phyloP scores from a whole-genome alignment of 1,140 invertebrate species.

The Drosophila ogumai region DNA sequence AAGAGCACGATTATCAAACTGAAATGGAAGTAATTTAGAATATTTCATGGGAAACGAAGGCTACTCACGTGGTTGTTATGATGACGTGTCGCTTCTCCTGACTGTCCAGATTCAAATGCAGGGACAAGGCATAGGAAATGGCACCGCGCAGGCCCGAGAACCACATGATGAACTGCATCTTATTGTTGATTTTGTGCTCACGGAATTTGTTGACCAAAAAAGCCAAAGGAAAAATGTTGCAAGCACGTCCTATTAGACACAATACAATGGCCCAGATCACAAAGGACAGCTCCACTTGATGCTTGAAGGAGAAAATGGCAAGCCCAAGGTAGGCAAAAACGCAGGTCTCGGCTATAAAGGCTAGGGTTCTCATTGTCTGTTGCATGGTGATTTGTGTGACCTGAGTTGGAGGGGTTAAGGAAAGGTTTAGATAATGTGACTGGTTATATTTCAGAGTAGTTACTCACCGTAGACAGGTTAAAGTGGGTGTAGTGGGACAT shows the following conservation, averaged over 20 bases:
- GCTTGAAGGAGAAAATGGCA: constrained; percentile 98
- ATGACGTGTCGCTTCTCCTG: constrained; percentile 97
- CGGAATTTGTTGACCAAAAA: constrained; percentile 97
- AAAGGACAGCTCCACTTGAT: constrained; percentile 91
- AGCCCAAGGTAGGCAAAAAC: constrained; percentile 99
- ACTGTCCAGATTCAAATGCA: constrained; percentile 96
- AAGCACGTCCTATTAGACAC: constrained; percentile 96
- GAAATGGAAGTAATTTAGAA: not conserved
- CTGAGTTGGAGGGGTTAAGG: not conserved
- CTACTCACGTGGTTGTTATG: constrained; percentile 94
- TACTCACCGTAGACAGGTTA: constrained; percentile 93
- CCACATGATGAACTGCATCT: constrained; percentile 99
- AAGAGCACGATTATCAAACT: constrained; percentile 97
- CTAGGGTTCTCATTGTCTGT: constrained; percentile 98
- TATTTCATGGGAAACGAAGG: too few relatives aligned
- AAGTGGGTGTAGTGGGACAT: constrained; percentile 99
- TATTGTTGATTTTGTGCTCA: constrained; percentile 98
- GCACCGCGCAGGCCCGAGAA: constrained; percentile 98
- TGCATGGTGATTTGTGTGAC: constrained; percentile 99
- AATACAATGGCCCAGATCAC: constrained; percentile 97
- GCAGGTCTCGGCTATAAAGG: constrained; percentile 99
- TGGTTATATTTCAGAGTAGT: too few relatives aligned
- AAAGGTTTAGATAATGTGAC: not conserved
- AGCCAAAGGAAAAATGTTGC: constrained; percentile 98
- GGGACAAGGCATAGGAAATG: constrained; percentile 98